Conservation (phyloP, 2,888 invertebrate genomes). For the Pseudococcus longispinus region DNA sequence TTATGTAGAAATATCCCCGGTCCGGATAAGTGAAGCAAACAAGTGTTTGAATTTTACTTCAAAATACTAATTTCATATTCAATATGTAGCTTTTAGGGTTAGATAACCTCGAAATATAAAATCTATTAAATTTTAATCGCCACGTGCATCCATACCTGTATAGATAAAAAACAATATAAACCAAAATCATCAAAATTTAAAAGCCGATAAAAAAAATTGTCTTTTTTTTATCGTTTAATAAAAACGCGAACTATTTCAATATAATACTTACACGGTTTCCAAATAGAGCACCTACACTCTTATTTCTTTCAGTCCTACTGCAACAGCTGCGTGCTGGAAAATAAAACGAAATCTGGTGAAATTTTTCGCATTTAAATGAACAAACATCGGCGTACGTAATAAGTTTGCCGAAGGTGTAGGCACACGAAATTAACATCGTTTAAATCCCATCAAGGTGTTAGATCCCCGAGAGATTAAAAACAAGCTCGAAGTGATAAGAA, state of each 20-base stretch:
- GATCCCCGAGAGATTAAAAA: neutral
- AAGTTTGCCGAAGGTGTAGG: conserved; percentile 13
- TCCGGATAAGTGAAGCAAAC: too few relatives aligned
- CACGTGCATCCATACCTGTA: neutral
- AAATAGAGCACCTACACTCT: neutral
- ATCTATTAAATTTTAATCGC: neutral
- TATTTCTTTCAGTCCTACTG: neutral
- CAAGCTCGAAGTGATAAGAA: conserved; percentile 10
- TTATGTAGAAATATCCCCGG: too few relatives aligned
- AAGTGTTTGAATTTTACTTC: too few relatives aligned
- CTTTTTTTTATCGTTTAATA: conserved; percentile 4
- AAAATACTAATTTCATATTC: neutral
- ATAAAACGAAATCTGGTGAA: neutral
- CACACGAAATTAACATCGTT: conserved; percentile 33
- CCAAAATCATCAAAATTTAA: neutral
- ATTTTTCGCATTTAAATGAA: conserved; percentile 18
- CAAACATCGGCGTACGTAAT: neutral
- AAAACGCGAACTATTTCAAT: neutral
- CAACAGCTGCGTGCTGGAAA: neutral
- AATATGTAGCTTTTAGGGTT: neutral
- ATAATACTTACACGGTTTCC: neutral
- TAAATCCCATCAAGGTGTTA: conserved; percentile 22
- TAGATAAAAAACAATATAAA: neutral
- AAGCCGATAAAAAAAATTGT: neutral
- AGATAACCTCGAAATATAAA: neutral